These are phyloP conservation scores for Melieria omissa DNA, from an alignment of 2,888 invertebrate genomes.

Conservation along the genomic window DNA sequence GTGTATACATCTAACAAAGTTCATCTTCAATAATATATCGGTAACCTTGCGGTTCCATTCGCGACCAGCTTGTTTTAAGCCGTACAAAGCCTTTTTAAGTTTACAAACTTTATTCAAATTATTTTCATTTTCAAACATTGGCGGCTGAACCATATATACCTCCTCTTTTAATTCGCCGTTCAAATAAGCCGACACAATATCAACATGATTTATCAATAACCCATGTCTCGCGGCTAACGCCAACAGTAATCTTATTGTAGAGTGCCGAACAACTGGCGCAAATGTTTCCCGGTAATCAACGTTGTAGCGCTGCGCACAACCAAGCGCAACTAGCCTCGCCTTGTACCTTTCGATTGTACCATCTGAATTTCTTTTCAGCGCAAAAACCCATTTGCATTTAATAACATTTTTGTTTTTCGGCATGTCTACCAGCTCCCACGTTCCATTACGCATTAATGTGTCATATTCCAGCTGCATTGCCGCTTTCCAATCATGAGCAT, in stretches of 20 bases:
- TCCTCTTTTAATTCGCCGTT: conserved; percentile 39
- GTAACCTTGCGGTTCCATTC: conserved; percentile 35
- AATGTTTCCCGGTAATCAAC: conserved; percentile 32
- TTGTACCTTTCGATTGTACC: conserved; percentile 28
- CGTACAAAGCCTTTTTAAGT: conserved; percentile 38
- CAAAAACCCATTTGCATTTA: conserved; percentile 41
- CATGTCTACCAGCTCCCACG: conserved; percentile 41
- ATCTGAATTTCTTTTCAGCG: conserved; percentile 34
- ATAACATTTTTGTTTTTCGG: conserved; percentile 36
- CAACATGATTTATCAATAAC: conserved; percentile 35
- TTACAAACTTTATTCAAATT: conserved; percentile 36
- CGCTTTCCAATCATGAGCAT: conserved; percentile 26
- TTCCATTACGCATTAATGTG: conserved; percentile 15
- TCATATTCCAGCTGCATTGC: conserved; percentile 29
- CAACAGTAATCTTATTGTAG: conserved; percentile 24
- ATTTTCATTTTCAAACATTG: conserved; percentile 27
- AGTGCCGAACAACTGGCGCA: conserved; percentile 25
- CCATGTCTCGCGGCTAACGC: conserved; percentile 30
- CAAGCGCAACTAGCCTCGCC: conserved; percentile 28
- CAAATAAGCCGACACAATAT: conserved; percentile 40
- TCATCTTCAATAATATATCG: conserved; percentile 23
- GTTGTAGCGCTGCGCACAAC: conserved; percentile 29
- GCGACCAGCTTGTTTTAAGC: conserved; percentile 34
- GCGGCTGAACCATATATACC: conserved; percentile 39
- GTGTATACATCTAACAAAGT: conserved; percentile 23